Evolutionary conservation across 2,113 vertebrate genomes (phyloP).

Genomic region (Campylomormyrus tamandua): DNA sequence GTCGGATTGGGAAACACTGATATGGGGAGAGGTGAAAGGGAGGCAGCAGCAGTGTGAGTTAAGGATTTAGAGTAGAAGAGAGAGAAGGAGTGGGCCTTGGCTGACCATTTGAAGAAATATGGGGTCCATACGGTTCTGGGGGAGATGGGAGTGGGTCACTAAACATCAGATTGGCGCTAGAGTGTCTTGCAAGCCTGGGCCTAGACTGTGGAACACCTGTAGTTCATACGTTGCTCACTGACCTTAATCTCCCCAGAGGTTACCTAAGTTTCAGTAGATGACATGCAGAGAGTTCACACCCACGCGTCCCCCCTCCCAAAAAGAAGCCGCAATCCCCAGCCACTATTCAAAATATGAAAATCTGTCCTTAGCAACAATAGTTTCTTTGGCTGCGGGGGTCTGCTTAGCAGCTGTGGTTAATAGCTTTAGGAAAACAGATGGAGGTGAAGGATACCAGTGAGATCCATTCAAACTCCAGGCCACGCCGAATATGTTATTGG

Average conservation of each 20-base stretch:
- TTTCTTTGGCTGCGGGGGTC: background rate
- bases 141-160: background rate
- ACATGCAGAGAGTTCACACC: background rate
- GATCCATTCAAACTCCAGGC: conserved; percentile 10
- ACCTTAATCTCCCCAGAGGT: background rate
- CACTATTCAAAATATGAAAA: conserved; percentile 1
- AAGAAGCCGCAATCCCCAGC: background rate
- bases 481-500: background rate
- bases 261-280: background rate
- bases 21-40: background rate
- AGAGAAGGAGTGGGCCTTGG: background rate
- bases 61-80: background rate
- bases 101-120: background rate
- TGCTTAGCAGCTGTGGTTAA: conserved; percentile 4
- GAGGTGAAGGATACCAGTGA: background rate
- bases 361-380: background rate
- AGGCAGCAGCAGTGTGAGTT: background rate
- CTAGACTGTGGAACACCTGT: background rate
- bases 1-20: background rate
- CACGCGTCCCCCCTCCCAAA: background rate
- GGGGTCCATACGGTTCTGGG: background rate
- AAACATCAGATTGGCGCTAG: background rate
- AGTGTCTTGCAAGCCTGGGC: background rate
- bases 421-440: conserved; percentile 16
- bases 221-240: background rate